These are phyloP conservation scores for Galeopsomyia nigrocyanea DNA, from an alignment of 2,888 invertebrate species.

Conservation along the genomic window DNA sequence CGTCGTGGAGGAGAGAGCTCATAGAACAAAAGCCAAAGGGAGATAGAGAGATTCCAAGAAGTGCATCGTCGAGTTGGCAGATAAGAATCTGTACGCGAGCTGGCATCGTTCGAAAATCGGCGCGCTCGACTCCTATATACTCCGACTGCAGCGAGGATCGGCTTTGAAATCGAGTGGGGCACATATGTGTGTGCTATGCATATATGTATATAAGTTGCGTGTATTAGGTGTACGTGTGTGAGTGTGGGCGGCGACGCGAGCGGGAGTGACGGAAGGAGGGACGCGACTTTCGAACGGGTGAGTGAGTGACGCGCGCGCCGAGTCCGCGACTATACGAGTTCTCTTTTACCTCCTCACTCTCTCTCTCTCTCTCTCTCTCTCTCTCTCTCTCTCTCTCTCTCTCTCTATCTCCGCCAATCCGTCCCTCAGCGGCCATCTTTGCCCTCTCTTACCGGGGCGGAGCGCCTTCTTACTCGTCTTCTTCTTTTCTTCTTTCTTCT, in stretches of 20 bases:
- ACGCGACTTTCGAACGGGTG: constrained; percentile 57
- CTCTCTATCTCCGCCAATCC: constrained; percentile 72
- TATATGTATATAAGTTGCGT: too few species aligned
- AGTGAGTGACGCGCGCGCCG: constrained; percentile 52
- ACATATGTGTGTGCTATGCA: neutral
- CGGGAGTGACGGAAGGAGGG: constrained; percentile 57
- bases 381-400: constrained; percentile 61
- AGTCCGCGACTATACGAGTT: constrained; percentile 28
- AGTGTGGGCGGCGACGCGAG: constrained; percentile 46
- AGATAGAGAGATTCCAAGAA: constrained; percentile 30
- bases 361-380: constrained; percentile 62
- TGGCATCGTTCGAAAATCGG: constrained; percentile 40
- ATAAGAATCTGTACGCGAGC: constrained; percentile 33
- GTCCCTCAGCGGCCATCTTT: constrained; percentile 75
- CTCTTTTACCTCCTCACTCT: neutral
- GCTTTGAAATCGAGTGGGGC: constrained; percentile 13
- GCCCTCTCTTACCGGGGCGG: constrained; percentile 74
- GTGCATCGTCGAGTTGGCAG: constrained; percentile 4
- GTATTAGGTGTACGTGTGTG: constrained; percentile 26
- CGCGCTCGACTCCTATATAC: neutral
- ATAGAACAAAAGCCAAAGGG: constrained; percentile 21
- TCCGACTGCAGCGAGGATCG: constrained; percentile 9
- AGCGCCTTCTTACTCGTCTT: constrained; percentile 64
- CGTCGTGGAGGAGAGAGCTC: neutral
- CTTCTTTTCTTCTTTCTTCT: constrained; percentile 26